Percentiles rank a stretch among this genome's conserved stretches.
Conservation (phyloP, 2,113 vertebrate genomes). For the Carettochelys insculpta region DNA sequence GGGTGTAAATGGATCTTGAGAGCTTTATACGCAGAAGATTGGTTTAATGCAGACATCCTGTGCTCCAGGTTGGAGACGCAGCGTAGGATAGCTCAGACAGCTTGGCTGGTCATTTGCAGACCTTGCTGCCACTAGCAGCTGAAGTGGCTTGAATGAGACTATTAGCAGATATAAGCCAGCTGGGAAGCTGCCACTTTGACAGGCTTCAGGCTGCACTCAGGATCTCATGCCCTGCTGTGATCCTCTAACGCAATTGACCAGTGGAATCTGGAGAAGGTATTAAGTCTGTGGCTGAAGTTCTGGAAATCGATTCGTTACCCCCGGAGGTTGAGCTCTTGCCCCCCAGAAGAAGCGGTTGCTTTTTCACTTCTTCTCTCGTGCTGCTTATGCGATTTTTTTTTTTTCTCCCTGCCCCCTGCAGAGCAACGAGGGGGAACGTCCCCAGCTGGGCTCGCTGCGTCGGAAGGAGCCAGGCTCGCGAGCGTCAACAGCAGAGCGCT, state of each 20-base stretch:
- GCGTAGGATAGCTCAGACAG: neutral
- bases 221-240: neutral
- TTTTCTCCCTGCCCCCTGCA: slow-evolving; percentile 44
- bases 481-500: slow-evolving; percentile 79
- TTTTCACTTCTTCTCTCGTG: neutral
- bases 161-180: neutral
- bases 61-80: neutral
- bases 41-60: slow-evolving; percentile 12
- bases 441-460: slow-evolving; percentile 38
- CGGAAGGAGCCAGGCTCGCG: slow-evolving; percentile 72
- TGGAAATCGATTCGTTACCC: neutral
- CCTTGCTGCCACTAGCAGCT: neutral
- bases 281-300: neutral
- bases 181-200: neutral
- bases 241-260: neutral
- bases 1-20: neutral
- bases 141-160: neutral
- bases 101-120: neutral
- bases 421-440: slow-evolving; percentile 73
- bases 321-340: neutral
- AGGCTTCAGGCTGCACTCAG: neutral
- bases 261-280: neutral
- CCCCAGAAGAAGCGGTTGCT: neutral
- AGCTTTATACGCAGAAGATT: neutral
- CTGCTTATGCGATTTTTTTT: neutral